Conservation (phyloP, 1,140 invertebrate species). For the Tetragnatha versicolor region DNA sequence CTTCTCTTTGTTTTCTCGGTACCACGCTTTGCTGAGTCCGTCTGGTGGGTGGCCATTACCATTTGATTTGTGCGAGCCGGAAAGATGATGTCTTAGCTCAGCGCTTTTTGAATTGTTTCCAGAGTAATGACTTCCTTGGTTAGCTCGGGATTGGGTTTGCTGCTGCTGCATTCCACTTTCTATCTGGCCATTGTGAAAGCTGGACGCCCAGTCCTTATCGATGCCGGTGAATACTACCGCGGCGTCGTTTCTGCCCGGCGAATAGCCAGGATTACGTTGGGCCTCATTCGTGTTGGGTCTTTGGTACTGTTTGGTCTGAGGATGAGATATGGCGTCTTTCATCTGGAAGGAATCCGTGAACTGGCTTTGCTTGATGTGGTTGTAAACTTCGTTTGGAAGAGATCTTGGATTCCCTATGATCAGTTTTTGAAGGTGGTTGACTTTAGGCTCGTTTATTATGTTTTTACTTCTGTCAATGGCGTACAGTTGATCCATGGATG, state of each 20-base stretch:
- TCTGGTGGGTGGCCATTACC: not conserved
- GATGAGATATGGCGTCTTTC: not conserved
- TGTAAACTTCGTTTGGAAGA: not conserved
- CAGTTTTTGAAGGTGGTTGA: no score
- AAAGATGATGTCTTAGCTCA: not conserved
- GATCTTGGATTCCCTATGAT: not conserved
- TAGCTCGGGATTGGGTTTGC: not conserved
- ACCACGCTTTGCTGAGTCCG: slow-evolving; percentile 5
- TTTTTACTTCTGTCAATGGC: no score
- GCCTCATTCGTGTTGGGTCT: not conserved
- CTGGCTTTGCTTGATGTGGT: not conserved
- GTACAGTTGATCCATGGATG: not conserved
- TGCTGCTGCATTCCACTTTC: not conserved
- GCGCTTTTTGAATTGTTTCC: not conserved
- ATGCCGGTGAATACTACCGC: slow-evolving; percentile 1
- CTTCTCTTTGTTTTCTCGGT: slow-evolving; percentile 1
- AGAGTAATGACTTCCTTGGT: not conserved
- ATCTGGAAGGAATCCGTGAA: not conserved
- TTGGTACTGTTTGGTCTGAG: not conserved
- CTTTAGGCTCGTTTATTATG: no score
- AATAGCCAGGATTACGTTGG: not conserved
- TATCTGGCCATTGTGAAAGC: not conserved
- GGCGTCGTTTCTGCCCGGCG: not conserved
- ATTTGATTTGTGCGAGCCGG: not conserved
- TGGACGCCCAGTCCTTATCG: slow-evolving; percentile 1